Evolutionary conservation across 2,113 vertebrate genomes (phyloP), one percentile per base, ranked within the genome.

Genomic region (Silurus glanis): DNA sequence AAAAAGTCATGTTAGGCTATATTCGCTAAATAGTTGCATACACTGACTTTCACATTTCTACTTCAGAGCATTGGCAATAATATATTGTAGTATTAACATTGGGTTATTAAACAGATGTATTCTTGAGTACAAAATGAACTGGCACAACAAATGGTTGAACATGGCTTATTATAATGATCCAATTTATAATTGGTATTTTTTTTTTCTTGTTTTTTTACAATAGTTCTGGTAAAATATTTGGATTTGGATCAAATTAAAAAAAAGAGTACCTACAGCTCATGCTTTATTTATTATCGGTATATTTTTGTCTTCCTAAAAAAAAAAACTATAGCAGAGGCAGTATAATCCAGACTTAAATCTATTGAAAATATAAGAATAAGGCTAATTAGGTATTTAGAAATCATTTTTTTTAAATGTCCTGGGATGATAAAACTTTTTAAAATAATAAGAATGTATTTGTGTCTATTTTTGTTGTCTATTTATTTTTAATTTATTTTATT

Each of bases 81-180:
- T 0, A 58, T 25, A 72, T 61, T 80, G n/a, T 59, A 59, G 16
- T 59, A 55, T 72, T 84, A 84, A 80, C 76, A 86, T 76, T 59
- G 71, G 21, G 16, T 51, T 17, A 14, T 81, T 71, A 82, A 67
- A 82, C 45, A 64, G 45, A 58, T 74, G 67, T 85, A 90, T 86
- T 90, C 83, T 12, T 58, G 64, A 23, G 53, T 53, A 53, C 58
- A 72, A 75, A 79, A 81, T 81, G 81, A 81, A 86, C 37, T 76
- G 59, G 75, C 64, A 82, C 10, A 64, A 76, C 85, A 87, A 58
- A 58, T 64, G 56, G 25, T 74, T 67, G 88, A 64, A 64, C 61
- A 75, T 55, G 80, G 28, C 67, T n/a, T 37, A 79, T 55, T 3
- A 6, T 58, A 17, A 76, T 62, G 7, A 62, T 6, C n/a, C 25